These are phyloP conservation scores for Thinocorus orbignyianus DNA, from an alignment of 2,113 vertebrate species.

Conservation along the genomic window DNA sequence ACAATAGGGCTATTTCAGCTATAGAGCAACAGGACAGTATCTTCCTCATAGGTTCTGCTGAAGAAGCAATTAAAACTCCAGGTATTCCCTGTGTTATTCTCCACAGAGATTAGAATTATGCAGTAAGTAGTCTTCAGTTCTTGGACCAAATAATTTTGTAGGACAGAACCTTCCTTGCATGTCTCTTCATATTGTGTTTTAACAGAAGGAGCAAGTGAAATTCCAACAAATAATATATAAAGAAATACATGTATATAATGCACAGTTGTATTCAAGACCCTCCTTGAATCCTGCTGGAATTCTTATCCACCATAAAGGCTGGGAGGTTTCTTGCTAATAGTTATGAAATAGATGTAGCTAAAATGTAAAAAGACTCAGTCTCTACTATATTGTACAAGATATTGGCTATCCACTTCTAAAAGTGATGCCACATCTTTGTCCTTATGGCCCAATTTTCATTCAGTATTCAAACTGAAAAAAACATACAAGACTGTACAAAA, in stretches of 20 bases:
- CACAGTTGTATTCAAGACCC: fast-evolving
- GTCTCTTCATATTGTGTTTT: neutral
- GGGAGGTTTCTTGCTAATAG: neutral
- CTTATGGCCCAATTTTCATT: neutral
- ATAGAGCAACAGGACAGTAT: neutral
- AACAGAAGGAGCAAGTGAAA: neutral
- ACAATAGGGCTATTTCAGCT: neutral
- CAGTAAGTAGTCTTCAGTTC: neutral
- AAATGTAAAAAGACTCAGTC: neutral
- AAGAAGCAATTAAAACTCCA: neutral
- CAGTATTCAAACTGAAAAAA: neutral
- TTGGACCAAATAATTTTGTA: neutral
- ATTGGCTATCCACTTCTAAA: neutral
- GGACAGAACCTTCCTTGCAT: neutral
- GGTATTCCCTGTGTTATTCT: neutral
- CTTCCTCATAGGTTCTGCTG: neutral
- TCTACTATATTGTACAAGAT: neutral
- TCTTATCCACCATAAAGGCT: neutral
- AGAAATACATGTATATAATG: neutral
- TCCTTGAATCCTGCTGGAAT: neutral
- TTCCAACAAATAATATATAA: neutral
- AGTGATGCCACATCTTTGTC: neutral
- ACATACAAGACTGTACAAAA: neutral
- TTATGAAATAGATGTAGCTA: neutral
- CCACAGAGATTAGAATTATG: neutral